phyloP scores from a whole-genome alignment of 2,888 invertebrate species.

The Yponomeuta cagnagella region DNA sequence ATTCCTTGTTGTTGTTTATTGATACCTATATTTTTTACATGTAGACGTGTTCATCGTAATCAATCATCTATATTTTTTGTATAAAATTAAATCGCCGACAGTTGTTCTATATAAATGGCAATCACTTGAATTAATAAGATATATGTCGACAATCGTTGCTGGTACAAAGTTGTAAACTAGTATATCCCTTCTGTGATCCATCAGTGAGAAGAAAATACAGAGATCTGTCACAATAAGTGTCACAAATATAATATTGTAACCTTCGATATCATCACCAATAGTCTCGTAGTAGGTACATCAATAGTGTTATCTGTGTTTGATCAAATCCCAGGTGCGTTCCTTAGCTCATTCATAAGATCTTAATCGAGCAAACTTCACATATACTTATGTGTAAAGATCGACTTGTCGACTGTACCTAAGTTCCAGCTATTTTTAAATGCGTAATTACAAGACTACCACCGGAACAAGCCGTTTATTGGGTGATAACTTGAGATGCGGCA shows the following conservation, averaged over 20 bases:
- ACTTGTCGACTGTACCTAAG: too few relatives aligned
- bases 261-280: neutral
- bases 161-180: constrained; percentile 26
- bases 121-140: neutral
- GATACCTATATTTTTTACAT: constrained; percentile 74
- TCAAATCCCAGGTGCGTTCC: too few relatives aligned
- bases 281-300: too few relatives aligned
- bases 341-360: too few relatives aligned
- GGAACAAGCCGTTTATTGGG: too few relatives aligned
- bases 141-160: constrained; percentile 20
- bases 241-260: neutral
- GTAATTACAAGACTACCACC: too few relatives aligned
- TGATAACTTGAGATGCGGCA: too few relatives aligned
- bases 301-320: too few relatives aligned
- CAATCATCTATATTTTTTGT: constrained; percentile 71
- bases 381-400: too few relatives aligned
- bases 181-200: constrained; percentile 28
- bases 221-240: neutral
- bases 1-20: constrained; percentile 73
- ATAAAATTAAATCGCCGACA: constrained; percentile 21
- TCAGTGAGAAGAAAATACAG: constrained; percentile 19
- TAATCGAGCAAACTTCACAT: too few relatives aligned
- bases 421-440: too few relatives aligned
- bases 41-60: constrained; percentile 71
- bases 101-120: neutral